Evolutionary conservation across 2,888 invertebrate species (phyloP).

Genomic region (Dromius quadrimaculatus): DNA sequence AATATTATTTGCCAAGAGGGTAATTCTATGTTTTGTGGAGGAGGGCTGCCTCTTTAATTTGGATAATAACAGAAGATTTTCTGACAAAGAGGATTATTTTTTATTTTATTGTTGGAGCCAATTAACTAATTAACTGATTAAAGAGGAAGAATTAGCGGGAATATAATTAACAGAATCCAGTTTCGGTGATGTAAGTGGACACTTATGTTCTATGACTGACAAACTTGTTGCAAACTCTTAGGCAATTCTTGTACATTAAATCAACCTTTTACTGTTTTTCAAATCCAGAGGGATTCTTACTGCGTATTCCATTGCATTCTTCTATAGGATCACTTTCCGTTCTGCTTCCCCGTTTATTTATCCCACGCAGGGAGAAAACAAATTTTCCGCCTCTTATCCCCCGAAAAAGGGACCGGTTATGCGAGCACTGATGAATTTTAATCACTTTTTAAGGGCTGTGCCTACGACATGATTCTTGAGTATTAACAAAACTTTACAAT

Average conservation of each 20-base stretch:
- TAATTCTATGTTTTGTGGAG: not conserved
- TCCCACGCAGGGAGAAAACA: slow-evolving; percentile 37
- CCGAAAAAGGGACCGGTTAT: slow-evolving; percentile 37
- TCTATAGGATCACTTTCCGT: not conserved
- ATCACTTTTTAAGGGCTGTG: slow-evolving; percentile 46
- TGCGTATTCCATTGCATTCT: too few relatives aligned
- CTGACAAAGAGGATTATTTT: slow-evolving; percentile 19
- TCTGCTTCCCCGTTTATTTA: slow-evolving; percentile 34
- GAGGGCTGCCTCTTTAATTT: slow-evolving; percentile 17
- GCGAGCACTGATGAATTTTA: slow-evolving; percentile 45
- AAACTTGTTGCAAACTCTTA: too few relatives aligned
- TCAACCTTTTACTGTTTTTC: not conserved
- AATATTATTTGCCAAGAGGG: slow-evolving; percentile 14
- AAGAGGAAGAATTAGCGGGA: too few relatives aligned
- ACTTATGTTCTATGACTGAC: too few relatives aligned
- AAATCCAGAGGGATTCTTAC: slow-evolving; percentile 1
- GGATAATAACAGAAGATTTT: not conserved
- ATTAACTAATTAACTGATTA: slow-evolving; percentile 14
- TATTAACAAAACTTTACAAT: slow-evolving; percentile 48
- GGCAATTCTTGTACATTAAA: too few relatives aligned
- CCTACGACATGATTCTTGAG: slow-evolving; percentile 34
- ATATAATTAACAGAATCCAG: too few relatives aligned
- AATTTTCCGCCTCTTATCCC: slow-evolving; percentile 49
- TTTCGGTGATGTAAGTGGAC: too few relatives aligned
- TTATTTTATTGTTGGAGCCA: slow-evolving; percentile 2